These are phyloP conservation scores for Aphidoletes aphidimyza DNA, from an alignment of 2,888 invertebrate species.

Conservation along the genomic window DNA sequence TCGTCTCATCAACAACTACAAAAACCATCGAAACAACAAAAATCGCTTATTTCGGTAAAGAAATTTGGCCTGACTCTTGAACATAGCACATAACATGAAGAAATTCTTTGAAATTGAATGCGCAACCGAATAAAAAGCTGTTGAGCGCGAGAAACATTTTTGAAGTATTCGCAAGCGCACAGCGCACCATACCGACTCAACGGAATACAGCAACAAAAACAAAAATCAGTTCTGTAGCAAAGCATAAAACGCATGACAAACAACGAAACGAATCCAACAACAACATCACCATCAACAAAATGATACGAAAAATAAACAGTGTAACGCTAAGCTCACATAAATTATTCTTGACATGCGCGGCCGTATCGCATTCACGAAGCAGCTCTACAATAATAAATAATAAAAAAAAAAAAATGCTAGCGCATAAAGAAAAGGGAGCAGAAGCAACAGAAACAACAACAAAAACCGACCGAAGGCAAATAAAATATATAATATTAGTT, in stretches of 20 bases:
- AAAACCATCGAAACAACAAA: no score
- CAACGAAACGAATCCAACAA: not conserved
- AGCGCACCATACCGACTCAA: no score
- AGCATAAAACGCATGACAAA: not conserved
- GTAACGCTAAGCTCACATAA: not conserved
- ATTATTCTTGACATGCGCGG: slow-evolving; percentile 49
- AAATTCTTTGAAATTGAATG: slow-evolving; percentile 36
- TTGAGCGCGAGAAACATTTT: no score
- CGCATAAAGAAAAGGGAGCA: no score
- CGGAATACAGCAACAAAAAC: no score
- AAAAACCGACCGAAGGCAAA: not conserved
- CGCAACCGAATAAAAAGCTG: not conserved
- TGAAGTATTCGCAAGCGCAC: no score
- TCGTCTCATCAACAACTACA: no score
- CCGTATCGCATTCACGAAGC: slow-evolving; percentile 32
- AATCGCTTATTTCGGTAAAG: no score
- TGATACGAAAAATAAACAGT: slow-evolving; percentile 28
- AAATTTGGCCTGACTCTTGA: no score
- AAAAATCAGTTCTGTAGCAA: not conserved
- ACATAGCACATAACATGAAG: not conserved
- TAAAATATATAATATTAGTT: not conserved
- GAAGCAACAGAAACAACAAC: not conserved
- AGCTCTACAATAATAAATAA: slow-evolving; percentile 29
- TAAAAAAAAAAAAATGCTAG: not conserved
- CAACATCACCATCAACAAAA: no score